These are phyloP conservation scores for Bolborhynchus lineola DNA, from an alignment of 2,113 vertebrate species.

Conservation along the genomic window DNA sequence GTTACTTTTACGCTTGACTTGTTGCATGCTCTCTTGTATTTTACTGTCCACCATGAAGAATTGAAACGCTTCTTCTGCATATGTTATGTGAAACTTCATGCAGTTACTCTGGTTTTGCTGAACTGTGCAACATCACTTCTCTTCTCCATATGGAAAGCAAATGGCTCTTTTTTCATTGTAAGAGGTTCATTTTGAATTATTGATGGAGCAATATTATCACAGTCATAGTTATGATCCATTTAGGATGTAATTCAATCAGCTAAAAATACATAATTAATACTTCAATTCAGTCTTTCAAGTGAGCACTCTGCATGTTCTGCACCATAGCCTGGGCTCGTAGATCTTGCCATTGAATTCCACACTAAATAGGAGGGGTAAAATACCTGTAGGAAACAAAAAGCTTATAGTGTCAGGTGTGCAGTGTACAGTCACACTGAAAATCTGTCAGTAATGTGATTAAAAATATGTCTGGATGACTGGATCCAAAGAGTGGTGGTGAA, in stretches of 20 bases:
- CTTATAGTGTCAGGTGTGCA: background rate
- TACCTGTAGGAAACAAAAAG: background rate
- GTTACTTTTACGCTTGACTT: background rate
- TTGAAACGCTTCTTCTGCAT: background rate
- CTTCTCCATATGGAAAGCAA: background rate
- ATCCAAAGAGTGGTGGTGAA: background rate
- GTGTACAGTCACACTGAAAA: background rate
- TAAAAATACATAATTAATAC: background rate
- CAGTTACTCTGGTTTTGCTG: background rate
- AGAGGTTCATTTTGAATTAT: background rate
- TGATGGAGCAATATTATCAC: background rate
- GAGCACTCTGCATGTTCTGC: background rate
- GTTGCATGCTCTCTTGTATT: background rate
- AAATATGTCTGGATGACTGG: accelerated
- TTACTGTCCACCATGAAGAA: background rate
- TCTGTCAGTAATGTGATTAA: background rate
- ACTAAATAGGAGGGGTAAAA: background rate
- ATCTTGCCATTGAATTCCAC: background rate
- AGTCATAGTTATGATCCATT: background rate
- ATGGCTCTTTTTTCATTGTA: background rate
- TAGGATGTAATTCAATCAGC: background rate
- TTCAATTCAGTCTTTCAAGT: background rate
- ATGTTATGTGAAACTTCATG: background rate
- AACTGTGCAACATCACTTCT: background rate
- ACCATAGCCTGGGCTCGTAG: background rate